Percentiles rank a stretch among this genome's conserved stretches.
Evolutionary conservation across 2,888 invertebrate species (phyloP).

Genomic region (Cremastinae sp.): DNA sequence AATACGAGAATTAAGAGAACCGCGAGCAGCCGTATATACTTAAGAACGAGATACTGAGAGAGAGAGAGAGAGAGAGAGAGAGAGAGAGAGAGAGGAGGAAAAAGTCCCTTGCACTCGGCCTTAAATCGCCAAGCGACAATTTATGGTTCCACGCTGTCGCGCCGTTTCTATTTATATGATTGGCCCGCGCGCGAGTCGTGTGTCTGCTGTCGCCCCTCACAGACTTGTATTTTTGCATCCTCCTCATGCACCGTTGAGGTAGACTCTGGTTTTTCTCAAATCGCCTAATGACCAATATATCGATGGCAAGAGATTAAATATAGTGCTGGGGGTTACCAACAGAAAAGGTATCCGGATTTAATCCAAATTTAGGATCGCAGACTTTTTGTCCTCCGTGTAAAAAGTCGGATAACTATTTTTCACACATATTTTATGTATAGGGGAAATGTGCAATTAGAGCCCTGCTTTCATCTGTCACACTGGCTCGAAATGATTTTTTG

Average conservation of each 20-base stretch:
- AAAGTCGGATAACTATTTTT: too few relatives aligned
- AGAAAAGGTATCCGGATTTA: too few relatives aligned
- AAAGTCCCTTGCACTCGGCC: slow-evolving; percentile 61
- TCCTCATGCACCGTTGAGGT: slow-evolving; percentile 42
- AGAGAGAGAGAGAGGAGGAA: slow-evolving; percentile 35
- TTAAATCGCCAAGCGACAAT: slow-evolving; percentile 74
- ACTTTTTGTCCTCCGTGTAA: too few relatives aligned
- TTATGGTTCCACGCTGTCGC: slow-evolving; percentile 74
- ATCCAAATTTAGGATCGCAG: too few relatives aligned
- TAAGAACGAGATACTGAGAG: neutral
- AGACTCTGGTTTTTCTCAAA: slow-evolving; percentile 42
- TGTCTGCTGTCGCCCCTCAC: slow-evolving; percentile 44
- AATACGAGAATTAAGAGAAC: slow-evolving; percentile 43
- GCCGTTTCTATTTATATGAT: slow-evolving; percentile 75
- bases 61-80: slow-evolving; percentile 33
- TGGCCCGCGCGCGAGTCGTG: slow-evolving; percentile 67
- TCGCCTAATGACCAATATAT: slow-evolving; percentile 46
- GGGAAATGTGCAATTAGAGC: too few relatives aligned
- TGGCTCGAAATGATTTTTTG: too few relatives aligned
- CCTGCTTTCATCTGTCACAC: too few relatives aligned
- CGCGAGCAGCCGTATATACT: neutral
- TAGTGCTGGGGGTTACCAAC: too few relatives aligned
- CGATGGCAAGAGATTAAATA: too few relatives aligned
- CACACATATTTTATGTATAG: too few relatives aligned
- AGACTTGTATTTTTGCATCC: slow-evolving; percentile 39